Evolutionary conservation across 1,140 invertebrate species (phyloP).

Genomic region (Cheumatopsyche charites): DNA sequence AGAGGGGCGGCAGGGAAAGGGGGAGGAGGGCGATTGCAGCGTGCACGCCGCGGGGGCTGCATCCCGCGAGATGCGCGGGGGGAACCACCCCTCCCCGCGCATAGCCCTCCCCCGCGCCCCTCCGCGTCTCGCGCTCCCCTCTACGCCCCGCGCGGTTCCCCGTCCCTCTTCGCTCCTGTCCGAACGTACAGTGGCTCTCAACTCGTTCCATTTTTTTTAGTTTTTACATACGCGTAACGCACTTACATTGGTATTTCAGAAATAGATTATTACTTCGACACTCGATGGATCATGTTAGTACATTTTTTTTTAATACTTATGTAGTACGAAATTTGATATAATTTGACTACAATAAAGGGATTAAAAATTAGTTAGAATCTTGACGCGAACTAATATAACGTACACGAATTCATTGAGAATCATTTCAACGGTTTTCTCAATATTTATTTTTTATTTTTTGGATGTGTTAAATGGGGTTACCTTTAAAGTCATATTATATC

Average conservation of each 20-base stretch:
- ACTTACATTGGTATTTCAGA: neutral
- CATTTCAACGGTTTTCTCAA: too few species aligned
- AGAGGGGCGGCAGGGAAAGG: conserved; percentile 20
- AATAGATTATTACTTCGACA: too few species aligned
- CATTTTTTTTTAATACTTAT: too few species aligned
- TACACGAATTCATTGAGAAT: too few species aligned
- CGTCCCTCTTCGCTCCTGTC: neutral
- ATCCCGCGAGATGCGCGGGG: conserved; percentile 36
- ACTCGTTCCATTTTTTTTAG: neutral
- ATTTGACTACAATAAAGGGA: too few species aligned
- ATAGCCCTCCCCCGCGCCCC: neutral
- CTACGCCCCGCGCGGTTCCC: neutral
- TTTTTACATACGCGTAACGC: neutral
- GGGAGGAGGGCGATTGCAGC: conserved; percentile 10
- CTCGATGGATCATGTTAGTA: too few species aligned
- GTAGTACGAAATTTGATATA: too few species aligned
- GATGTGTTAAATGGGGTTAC: too few species aligned
- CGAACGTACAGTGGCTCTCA: neutral
- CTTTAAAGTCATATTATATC: too few species aligned
- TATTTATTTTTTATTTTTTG: too few species aligned
- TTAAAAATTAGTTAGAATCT: too few species aligned
- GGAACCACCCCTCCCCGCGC: neutral
- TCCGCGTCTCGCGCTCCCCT: neutral
- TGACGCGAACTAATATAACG: too few species aligned
- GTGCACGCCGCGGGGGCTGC: conserved; percentile 24